Base-by-base conservation (phyloP, 64 coral and sea anemone species). In the Pocillopora verrucosa region DNA sequence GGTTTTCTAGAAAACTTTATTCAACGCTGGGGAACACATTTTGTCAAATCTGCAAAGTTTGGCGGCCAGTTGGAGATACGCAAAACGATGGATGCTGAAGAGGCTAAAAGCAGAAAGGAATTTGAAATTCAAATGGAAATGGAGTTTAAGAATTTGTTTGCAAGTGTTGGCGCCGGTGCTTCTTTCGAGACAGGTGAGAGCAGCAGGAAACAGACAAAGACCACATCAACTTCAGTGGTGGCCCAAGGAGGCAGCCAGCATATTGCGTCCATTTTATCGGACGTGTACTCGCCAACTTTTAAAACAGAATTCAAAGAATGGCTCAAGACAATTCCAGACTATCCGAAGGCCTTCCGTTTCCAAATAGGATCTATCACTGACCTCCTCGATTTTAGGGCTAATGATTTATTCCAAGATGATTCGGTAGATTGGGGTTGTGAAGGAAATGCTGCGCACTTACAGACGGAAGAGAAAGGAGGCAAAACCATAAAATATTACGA, bases 21-120 rank as follows among this genome's bases (percentile, higher is more conserved):
- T 80, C 77, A 79, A 17, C 88, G 88, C 11, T 89, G 88, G 88
- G 88, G 88, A 73, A 89, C 81, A 17, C 90, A 92, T 45, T 92
- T 85, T 38, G 86, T 92, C 80, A 92, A 92, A 60, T 92, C 82
- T 11, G 65, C 84, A 73, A 87, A 69, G 56, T 87, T 87, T 22
- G 84, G 84, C 1, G 84, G 84, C 10, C 84, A 87, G 9, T 62
- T 87, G 6, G 64, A 87, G 26, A 87, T 87, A 12, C 26, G 84
- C 9, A 87, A 87, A 34, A 70, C 72, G 2, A 70, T 37, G 37
- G 34, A 45, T 3, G 81, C 30, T 19, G 19, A 41, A 13, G 61
- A 63, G 2, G 16, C 11, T 17, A n/a, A 70, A 24, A 69, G 22
- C 13, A 51, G 16, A 65, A 86, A 67, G 9, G 2, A 86, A 86